Evolutionary conservation across 2,797 vertebrate genomes (phyloP), one percentile per base, ranked within the genome.

Genomic region (Microctenopoma steveboyesi): DNA sequence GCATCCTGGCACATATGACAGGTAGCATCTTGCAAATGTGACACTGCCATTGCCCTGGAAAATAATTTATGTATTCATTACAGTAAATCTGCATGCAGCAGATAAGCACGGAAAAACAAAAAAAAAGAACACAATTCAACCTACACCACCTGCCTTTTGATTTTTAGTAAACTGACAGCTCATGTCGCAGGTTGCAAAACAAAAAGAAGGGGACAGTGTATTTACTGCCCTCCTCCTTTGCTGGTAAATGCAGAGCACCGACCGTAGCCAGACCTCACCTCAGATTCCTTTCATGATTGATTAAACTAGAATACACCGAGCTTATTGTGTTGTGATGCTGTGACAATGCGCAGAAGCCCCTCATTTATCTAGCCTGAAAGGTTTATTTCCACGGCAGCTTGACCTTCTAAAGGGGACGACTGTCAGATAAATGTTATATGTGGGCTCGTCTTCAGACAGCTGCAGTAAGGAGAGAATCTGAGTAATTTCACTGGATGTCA

Each of bases 1-100:
- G 74, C 80, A 59, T 67, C 79, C 33, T 85, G 84, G 64, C 81
- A 79, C 75, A 69, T 40, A 55, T 65, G 83, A 83, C 83, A 88
- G 83, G 80, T 84, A 80, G 79, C 79, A 83, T 71, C 71, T 76
- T 85, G 82, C 65, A 68, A 76, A 79, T 78, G 64, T 84, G 74
- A 76, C 74, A 73, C 50, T 8, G 57, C 46, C 13, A 46, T 28
- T 61, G 49, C 56, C 58, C 54, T 60, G 37, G 33, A 76, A 79
- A 83, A 81, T 69, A 47, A 76, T 67, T 51, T 40, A 78, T 69
- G 43, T 50, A 60, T 80, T 80, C 51, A 68, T 62, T 50, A 45
- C 22, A 77, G 60, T 58, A 63, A 60, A 57, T 52, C 12, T 0
- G 28, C 35, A 56, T 50, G 25, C 25, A 8, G 64, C 42, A 40